These are phyloP conservation scores for Rhopilema esculentum DNA, from an alignment of 30 jellyfish, hydroid and myxozoan genomes.

Conservation along the genomic window DNA sequence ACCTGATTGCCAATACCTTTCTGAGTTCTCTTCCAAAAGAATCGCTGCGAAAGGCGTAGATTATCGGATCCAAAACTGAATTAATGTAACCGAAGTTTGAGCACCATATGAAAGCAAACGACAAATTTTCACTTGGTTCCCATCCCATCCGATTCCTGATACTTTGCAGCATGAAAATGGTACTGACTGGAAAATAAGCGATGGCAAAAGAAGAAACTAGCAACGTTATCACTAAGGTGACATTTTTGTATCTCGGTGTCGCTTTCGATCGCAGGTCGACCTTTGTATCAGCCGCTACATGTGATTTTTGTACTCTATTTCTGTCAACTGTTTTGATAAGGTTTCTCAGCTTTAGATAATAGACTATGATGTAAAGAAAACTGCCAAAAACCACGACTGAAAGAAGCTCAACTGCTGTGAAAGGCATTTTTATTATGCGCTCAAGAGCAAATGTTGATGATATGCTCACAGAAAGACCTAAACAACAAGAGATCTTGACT, in stretches of 20 bases:
- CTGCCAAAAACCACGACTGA: not conserved
- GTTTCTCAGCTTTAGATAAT: constrained; percentile 3
- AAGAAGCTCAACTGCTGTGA: constrained; percentile 13
- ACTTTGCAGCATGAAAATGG: not conserved
- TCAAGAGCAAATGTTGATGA: constrained; percentile 5
- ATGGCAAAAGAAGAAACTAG: constrained; percentile 22
- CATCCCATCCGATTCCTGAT: not conserved
- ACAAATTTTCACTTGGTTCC: not conserved
- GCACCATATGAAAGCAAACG: constrained; percentile 19
- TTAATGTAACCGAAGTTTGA: constrained; percentile 4
- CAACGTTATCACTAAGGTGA: not conserved
- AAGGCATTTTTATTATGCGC: not conserved
- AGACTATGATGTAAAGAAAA: not conserved
- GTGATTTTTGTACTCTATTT: not conserved
- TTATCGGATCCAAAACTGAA: constrained; percentile 24
- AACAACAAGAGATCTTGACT: not conserved
- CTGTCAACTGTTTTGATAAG: not conserved
- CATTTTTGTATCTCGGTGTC: not conserved
- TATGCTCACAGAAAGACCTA: not conserved
- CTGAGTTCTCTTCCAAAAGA: constrained; percentile 38
- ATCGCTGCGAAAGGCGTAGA: constrained; percentile 49
- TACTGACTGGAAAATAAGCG: constrained; percentile 8
- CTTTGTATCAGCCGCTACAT: not conserved
- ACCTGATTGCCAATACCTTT: constrained; percentile 6
- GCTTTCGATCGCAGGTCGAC: too few relatives aligned